Conservation (phyloP, 2,797 vertebrate genomes). For the Thamnophis elegans region DNA sequence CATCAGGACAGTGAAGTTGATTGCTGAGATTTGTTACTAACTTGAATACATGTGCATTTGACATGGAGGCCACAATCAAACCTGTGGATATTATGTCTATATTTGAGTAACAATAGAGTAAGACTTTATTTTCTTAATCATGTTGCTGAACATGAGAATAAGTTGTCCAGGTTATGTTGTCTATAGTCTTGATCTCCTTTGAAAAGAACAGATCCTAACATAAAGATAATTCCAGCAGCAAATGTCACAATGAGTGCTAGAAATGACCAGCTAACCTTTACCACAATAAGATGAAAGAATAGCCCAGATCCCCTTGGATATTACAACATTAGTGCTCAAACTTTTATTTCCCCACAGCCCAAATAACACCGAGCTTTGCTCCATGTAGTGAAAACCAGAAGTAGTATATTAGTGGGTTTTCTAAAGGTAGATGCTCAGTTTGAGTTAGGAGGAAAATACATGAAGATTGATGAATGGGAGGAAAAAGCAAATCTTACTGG, state of each 20-base stretch:
- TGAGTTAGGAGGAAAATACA: background rate
- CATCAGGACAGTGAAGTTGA: background rate
- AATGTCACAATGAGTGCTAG: slow-evolving; percentile 16
- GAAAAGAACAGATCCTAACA: background rate
- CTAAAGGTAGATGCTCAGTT: slow-evolving; percentile 18
- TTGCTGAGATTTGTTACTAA: background rate
- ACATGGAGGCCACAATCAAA: background rate
- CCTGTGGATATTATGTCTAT: background rate
- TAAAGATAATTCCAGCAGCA: slow-evolving; percentile 25
- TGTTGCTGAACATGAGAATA: background rate
- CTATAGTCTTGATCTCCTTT: background rate
- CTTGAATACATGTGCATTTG: background rate
- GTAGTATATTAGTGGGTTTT: slow-evolving; percentile 14
- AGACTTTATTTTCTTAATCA: background rate
- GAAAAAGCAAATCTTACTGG: background rate
- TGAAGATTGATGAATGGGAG: background rate
- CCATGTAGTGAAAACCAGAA: background rate
- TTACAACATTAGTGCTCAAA: slow-evolving; percentile 16
- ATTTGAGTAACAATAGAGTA: background rate
- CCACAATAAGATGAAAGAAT: slow-evolving; percentile 24
- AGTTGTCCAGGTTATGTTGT: background rate
- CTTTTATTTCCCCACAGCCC: slow-evolving; percentile 12
- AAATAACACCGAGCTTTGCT: slow-evolving; percentile 27
- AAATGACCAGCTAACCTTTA: slow-evolving; percentile 32
- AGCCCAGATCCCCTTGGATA: background rate